Evolutionary conservation across 2,797 vertebrate genomes (phyloP).

Genomic region (Pitangus sulphuratus): DNA sequence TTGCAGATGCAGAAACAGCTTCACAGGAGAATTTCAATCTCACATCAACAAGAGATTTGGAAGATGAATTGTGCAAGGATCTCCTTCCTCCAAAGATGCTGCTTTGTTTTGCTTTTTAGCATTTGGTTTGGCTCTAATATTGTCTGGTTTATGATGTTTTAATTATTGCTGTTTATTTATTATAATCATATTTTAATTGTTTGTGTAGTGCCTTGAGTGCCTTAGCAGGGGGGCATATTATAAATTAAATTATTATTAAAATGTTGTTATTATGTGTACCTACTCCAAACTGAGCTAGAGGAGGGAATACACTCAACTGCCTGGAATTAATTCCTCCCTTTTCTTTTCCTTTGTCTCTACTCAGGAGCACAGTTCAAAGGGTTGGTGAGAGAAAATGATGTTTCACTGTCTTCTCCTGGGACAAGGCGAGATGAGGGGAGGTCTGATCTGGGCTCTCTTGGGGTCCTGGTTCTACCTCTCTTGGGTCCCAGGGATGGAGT

Average conservation of each 20-base stretch:
- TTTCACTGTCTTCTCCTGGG: background rate
- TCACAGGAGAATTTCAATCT: constrained; percentile 59
- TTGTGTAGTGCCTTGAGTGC: constrained; percentile 56
- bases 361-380: background rate
- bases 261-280: constrained; percentile 60
- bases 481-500: background rate
- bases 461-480: fast-evolving
- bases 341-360: constrained; percentile 5
- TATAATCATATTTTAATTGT: constrained; percentile 76
- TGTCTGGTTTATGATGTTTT: constrained; percentile 74
- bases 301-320: background rate
- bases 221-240: constrained; percentile 59
- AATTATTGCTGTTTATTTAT: constrained; percentile 77
- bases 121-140: constrained; percentile 44
- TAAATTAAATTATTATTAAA: constrained; percentile 77
- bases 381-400: background rate
- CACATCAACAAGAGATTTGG: constrained; percentile 61
- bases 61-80: constrained; percentile 55
- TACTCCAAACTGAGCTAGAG: constrained; percentile 43
- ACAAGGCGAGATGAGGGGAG: fast-evolving
- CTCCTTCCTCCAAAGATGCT: constrained; percentile 24
- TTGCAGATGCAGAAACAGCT: constrained; percentile 65
- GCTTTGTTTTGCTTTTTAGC: constrained; percentile 58
- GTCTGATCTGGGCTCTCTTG: background rate
- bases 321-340: constrained; percentile 29